A percentile compares a stretch with the other conserved stretches of the same genome.
These are phyloP conservation scores for Nothoprocta pentlandii DNA, from an alignment of 2,113 vertebrate genomes.

Conservation along the genomic window DNA sequence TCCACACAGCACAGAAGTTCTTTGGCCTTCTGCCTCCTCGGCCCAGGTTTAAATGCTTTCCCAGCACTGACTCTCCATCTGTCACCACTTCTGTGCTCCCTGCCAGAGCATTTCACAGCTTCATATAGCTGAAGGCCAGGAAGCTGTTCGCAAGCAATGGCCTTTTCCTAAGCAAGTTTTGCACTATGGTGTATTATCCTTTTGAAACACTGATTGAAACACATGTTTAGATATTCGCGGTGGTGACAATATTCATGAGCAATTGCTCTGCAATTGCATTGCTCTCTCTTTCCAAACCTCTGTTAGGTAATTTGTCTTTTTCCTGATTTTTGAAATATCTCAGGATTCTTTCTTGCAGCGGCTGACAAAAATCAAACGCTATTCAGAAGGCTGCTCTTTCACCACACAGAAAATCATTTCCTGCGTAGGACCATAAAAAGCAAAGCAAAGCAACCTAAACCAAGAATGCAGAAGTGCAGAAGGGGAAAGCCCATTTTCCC, in stretches of 20 bases:
- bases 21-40: slow-evolving; percentile 22
- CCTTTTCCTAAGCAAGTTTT: not conserved
- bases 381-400: not conserved
- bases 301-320: not conserved
- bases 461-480: not conserved
- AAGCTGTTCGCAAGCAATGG: not conserved
- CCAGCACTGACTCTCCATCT: slow-evolving; percentile 49
- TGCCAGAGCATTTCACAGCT: slow-evolving; percentile 58
- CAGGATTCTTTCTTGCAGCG: not conserved
- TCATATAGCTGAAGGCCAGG: slow-evolving; percentile 9
- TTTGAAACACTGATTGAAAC: not conserved
- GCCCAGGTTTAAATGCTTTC: slow-evolving; percentile 20
- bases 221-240: not conserved
- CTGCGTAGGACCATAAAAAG: not conserved
- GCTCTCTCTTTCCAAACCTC: not conserved
- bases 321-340: not conserved
- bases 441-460: not conserved
- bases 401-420: not conserved
- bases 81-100: not conserved
- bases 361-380: not conserved
- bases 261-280: not conserved
- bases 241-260: not conserved
- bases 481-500: not conserved
- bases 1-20: not conserved
- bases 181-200: not conserved